Percentiles rank a stretch among this genome's conserved stretches.
Evolutionary conservation across 53 echinoderm and acorn worm species (phyloP).

Genomic region (Actinopyga echinites): DNA sequence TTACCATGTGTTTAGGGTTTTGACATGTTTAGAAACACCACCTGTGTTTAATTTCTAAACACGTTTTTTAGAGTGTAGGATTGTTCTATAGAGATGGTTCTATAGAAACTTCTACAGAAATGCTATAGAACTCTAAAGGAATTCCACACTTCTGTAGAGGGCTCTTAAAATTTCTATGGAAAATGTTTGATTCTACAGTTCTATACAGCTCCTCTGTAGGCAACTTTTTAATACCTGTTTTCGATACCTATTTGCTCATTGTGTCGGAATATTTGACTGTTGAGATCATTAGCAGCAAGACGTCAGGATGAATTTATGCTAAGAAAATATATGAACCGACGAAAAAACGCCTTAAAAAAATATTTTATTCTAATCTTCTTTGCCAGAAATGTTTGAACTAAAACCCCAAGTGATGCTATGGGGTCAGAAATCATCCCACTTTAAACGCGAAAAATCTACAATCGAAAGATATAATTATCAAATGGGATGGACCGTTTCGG

Average conservation of each 20-base stretch:
- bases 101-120: too few species aligned
- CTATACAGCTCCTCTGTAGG: too few species aligned
- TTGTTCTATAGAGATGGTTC: too few species aligned
- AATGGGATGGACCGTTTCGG: neutral
- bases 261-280: neutral
- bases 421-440: neutral
- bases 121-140: too few species aligned
- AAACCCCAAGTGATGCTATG: constrained; percentile 2
- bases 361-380: neutral
- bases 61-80: too few species aligned
- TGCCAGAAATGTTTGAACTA: neutral
- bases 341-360: neutral
- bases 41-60: too few species aligned
- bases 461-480: neutral
- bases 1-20: too few species aligned
- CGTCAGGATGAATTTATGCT: neutral
- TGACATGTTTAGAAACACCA: too few species aligned
- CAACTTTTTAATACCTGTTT: neutral
- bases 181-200: too few species aligned
- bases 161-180: too few species aligned
- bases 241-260: neutral
- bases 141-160: too few species aligned
- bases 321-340: neutral
- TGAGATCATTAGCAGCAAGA: too few species aligned
- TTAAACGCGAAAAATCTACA: neutral